A percentile compares a stretch with the other conserved stretches of the same genome.
Conservation (phyloP, 2,113 vertebrate species). For the Gallinago jamesoni region DNA sequence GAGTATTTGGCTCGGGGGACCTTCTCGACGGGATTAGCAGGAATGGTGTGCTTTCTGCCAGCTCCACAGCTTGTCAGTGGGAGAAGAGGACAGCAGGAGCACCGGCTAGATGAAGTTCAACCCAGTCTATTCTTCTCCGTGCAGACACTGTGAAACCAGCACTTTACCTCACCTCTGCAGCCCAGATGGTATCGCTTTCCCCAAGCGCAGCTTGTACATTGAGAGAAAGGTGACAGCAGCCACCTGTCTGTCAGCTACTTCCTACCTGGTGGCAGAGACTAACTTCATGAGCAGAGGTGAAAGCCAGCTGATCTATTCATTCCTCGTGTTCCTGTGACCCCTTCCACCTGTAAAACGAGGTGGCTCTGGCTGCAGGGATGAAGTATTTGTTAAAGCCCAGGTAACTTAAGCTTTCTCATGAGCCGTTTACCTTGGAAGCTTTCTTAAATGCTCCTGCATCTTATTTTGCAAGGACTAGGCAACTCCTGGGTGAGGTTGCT, state of each 20-base stretch:
- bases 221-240: neutral
- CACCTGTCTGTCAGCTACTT: neutral
- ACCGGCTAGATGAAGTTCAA: neutral
- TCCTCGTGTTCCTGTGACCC: neutral
- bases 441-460: neutral
- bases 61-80: neutral
- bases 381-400: neutral
- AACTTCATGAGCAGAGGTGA: neutral
- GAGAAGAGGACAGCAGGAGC: neutral
- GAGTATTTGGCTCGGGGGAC: neutral
- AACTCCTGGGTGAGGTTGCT: neutral
- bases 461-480: neutral
- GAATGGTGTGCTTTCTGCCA: neutral
- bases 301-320: neutral
- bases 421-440: neutral
- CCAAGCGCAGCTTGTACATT: no score
- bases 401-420: neutral
- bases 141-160: neutral
- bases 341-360: neutral
- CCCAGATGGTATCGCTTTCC: fast-evolving
- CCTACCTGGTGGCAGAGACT: neutral
- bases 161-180: neutral
- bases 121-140: neutral
- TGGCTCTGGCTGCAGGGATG: neutral
- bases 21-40: neutral